Base-by-base conservation (phyloP, 2,797 vertebrate genomes). In the Liparis tanakae region DNA sequence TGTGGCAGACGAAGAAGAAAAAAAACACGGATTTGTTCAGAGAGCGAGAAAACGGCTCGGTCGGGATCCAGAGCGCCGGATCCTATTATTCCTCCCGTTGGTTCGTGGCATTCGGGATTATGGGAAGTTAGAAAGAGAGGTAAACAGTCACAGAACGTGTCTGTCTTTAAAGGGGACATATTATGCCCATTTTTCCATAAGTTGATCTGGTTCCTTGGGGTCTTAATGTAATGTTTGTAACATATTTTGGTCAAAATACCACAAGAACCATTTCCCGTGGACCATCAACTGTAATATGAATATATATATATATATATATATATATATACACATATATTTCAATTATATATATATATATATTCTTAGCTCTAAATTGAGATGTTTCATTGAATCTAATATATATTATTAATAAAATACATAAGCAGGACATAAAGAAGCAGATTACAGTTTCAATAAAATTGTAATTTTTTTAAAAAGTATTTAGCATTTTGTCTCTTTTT, bases 1-100 rank as follows among this genome's bases (percentile, higher is more conserved):
- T 55, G 75, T 63, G 25, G 25, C 25, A 30, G 71, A 80, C 67
- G 70, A 51, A 30, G 74, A 80, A 71, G 51, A 53, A 51, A 30
- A 76, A 80, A 71, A 51, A 53, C 25, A 79, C 55, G 22, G 30
- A 51, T 9, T 9, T 58, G 54, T 58, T 46, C 17, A 72, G 33
- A 62, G 68, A 61, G 57, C 14, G 33, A 67, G 37, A 46, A 41
- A 65, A 68, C 20, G 30, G 37, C 41, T 17, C 63, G n/a, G 7
- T 36, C 58, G 22, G 22, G 39, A 37, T 18, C 25, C 39, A 9
- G 10, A 36, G n/a, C 12, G 39, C 43, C 1, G 5, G n/a, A 30
- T 14, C 9, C 30, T 18, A 53, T 43, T 67, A 22, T n/a, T 1
- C 48, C 41, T 37, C n/a, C 10, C 10, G 34, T 33, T 10, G 12